phyloP scores from a whole-genome alignment of 2,888 invertebrate genomes.

The Polietes domitor region DNA sequence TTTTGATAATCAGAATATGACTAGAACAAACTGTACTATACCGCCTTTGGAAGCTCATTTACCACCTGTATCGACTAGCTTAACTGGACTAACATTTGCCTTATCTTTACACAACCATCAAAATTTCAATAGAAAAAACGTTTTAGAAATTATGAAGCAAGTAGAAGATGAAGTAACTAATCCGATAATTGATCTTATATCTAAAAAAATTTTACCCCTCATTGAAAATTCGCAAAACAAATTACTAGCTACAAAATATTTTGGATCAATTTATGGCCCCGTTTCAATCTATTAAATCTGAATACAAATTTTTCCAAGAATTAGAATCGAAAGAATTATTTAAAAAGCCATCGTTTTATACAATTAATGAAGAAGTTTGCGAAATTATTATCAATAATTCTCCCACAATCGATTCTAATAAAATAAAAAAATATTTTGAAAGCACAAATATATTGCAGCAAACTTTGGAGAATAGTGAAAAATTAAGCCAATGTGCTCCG shows the following conservation, averaged over 20 bases:
- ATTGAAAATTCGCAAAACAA: slow-evolving; percentile 36
- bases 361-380: slow-evolving; percentile 55
- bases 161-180: neutral
- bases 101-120: neutral
- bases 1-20: slow-evolving; percentile 12
- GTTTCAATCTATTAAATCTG: slow-evolving; percentile 26
- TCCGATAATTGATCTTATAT: neutral
- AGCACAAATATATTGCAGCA: neutral
- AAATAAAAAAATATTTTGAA: slow-evolving; percentile 30
- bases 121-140: slow-evolving; percentile 26
- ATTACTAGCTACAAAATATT: slow-evolving; percentile 28
- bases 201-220: slow-evolving; percentile 14
- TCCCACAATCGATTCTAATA: slow-evolving; percentile 54
- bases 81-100: no score
- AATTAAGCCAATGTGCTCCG: neutral
- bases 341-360: slow-evolving; percentile 52
- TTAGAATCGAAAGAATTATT: slow-evolving; percentile 51
- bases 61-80: neutral
- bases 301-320: slow-evolving; percentile 58
- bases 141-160: neutral
- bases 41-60: neutral
- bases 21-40: neutral
- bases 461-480: neutral
- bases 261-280: slow-evolving; percentile 2
- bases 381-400: slow-evolving; percentile 53